phyloP scores from a whole-genome alignment of 2,113 vertebrate genomes.

The Apteryx owenii region DNA sequence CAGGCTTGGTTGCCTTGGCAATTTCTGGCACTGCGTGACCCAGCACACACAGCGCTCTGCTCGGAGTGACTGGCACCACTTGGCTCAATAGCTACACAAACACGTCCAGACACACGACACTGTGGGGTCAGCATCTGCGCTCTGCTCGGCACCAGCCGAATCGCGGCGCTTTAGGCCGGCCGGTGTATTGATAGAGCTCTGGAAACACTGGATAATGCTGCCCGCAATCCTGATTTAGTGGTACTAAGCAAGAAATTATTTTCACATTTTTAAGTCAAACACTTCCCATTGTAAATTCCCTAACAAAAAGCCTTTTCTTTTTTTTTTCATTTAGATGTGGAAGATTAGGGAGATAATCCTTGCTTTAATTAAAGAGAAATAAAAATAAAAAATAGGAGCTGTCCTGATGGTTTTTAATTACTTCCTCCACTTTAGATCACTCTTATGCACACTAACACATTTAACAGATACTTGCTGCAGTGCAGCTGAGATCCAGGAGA shows the following conservation, averaged over 20 bases:
- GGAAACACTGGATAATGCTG: rapidly evolving
- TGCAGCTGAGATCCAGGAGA: neutral
- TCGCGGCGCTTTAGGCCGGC: too few relatives aligned
- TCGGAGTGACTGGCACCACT: too few relatives aligned
- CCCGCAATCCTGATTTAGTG: neutral
- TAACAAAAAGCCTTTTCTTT: neutral
- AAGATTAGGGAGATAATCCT: neutral
- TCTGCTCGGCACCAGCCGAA: neutral
- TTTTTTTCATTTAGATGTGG: neutral
- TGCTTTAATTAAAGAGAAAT: neutral
- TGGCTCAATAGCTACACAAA: neutral
- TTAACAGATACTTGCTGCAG: neutral
- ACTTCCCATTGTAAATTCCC: neutral
- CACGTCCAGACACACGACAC: rapidly evolving
- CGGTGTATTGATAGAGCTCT: neutral
- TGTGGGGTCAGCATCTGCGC: neutral
- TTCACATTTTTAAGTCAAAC: neutral
- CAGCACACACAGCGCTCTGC: rapidly evolving
- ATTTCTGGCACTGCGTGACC: rapidly evolving
- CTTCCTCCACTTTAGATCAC: neutral
- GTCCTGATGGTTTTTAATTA: neutral
- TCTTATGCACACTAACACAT: neutral
- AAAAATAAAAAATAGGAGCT: neutral
- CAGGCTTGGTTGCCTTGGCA: neutral
- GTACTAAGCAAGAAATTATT: neutral